Evolutionary conservation across 2,888 invertebrate genomes (phyloP), one percentile per base, ranked within the genome.

Genomic region (Eudemis profundana): DNA sequence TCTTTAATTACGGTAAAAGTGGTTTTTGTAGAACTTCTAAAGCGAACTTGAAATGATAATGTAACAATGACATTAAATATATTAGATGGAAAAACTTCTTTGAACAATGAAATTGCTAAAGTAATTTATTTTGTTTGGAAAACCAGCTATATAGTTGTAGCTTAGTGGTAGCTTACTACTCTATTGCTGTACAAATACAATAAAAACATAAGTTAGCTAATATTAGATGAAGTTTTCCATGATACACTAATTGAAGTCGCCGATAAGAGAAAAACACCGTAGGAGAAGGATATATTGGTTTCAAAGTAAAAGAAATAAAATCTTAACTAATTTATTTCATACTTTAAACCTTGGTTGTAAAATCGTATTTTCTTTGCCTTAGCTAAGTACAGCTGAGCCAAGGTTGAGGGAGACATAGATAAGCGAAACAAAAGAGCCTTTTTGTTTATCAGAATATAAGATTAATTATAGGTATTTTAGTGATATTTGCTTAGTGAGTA

Each of bases 221-320:
- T 27, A 49, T 49, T 8, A 27, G n/a, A 46, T 21, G 19, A 46
- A 21, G 46, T 27, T 50, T 1, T 29, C 33, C 17, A 29, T 33
- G 33, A 15, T 36, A 51, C 19, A 36, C 51, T 33, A 49, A 36
- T 51, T 51, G 36, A 51, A 36, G 51, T 36, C 19, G 12, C 51
- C 36, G 51, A 51, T 51, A 36, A 51, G 51, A 36, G 12, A 19
- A 12, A 51, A 36, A 19, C 17, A 19, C 19, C 19, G 33, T 19
- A 2, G 14, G 2, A 51, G 19, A 19, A 19, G 12, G 17, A 33
- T 50, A 3, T 33, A 21, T 21, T 46, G 1, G 33, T 19, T 51
- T 36, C 33, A 36, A 51, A 36, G 33, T 51, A 29, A 33, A 44
- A 23, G 17, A 29, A 8, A 33, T 54, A 21, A 36, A 8, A 29